phyloP scores from a whole-genome alignment of 2,113 vertebrate genomes.

The Microcebus tavaratra region DNA sequence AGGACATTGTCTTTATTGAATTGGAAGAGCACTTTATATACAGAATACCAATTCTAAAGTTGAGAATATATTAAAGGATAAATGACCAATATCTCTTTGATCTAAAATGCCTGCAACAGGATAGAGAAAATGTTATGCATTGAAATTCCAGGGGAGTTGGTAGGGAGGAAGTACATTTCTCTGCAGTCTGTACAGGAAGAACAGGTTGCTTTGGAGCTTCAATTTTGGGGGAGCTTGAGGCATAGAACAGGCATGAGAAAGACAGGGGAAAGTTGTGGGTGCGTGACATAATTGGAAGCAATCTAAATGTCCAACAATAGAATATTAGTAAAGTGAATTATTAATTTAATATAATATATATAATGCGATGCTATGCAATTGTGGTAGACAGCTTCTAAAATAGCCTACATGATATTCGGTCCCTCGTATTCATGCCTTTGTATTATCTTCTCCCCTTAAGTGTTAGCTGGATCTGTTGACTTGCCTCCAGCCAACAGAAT shows the following conservation, averaged over 20 bases:
- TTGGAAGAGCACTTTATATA: not conserved
- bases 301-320: not conserved
- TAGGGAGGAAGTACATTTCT: not conserved
- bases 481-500: not conserved
- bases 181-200: not conserved
- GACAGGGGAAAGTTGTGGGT: not conserved
- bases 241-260: not conserved
- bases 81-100: conserved; percentile 47
- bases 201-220: not conserved
- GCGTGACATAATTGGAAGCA: not conserved
- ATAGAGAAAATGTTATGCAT: conserved; percentile 52
- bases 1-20: conserved; percentile 20
- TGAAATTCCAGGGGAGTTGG: conserved; percentile 36
- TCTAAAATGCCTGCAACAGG: conserved; percentile 34
- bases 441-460: not conserved
- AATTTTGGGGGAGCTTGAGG: not conserved
- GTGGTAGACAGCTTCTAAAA: not conserved
- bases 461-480: not conserved
- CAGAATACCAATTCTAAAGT: conserved; percentile 48
- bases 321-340: not conserved
- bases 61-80: conserved; percentile 48
- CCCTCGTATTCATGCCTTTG: not conserved
- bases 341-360: not conserved
- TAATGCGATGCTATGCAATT: not conserved
- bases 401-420: not conserved